These are phyloP conservation scores for Phaedon cochleariae DNA, from an alignment of 2,888 invertebrate genomes.

Conservation along the genomic window DNA sequence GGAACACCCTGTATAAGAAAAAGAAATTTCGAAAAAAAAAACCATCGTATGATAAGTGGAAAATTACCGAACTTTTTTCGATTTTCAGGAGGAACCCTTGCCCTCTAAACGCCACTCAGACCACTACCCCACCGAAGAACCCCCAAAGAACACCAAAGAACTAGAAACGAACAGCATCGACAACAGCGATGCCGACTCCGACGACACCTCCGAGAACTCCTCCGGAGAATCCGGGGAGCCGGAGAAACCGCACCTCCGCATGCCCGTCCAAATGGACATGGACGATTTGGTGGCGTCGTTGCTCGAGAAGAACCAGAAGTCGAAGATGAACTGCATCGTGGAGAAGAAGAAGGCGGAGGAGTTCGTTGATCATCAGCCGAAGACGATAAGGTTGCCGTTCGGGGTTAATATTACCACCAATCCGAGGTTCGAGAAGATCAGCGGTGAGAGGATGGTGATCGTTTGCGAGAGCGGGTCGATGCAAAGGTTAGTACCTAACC, in stretches of 20 bases:
- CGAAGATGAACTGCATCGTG: constrained; percentile 90
- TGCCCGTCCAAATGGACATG: constrained; percentile 84
- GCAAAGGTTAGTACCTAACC: constrained; percentile 68
- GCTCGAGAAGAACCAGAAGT: constrained; percentile 76
- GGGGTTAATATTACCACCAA: constrained; percentile 76
- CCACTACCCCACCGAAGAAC: constrained; percentile 30
- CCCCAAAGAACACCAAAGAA: constrained; percentile 37
- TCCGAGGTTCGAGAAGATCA: constrained; percentile 75
- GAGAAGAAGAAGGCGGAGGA: constrained; percentile 87
- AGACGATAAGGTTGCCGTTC: constrained; percentile 71
- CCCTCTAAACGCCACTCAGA: constrained; percentile 44
- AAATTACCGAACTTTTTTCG: constrained; percentile 13
- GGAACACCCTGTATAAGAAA: background rate
- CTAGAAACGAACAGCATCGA: constrained; percentile 37
- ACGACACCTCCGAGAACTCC: constrained; percentile 49
- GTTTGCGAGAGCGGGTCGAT: constrained; percentile 85
- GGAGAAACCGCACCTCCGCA: constrained; percentile 57
- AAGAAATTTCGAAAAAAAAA: too few relatives aligned
- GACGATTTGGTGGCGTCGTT: constrained; percentile 82
- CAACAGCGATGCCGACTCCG: constrained; percentile 32
- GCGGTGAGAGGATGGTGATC: constrained; percentile 87
- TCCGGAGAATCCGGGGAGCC: constrained; percentile 67
- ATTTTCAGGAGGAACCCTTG: constrained; percentile 48
- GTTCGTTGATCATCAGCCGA: constrained; percentile 78
- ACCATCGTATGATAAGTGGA: too few relatives aligned